Evolutionary conservation across 2,888 invertebrate species (phyloP).

Genomic region (Lepidocyrtinus sp.): DNA sequence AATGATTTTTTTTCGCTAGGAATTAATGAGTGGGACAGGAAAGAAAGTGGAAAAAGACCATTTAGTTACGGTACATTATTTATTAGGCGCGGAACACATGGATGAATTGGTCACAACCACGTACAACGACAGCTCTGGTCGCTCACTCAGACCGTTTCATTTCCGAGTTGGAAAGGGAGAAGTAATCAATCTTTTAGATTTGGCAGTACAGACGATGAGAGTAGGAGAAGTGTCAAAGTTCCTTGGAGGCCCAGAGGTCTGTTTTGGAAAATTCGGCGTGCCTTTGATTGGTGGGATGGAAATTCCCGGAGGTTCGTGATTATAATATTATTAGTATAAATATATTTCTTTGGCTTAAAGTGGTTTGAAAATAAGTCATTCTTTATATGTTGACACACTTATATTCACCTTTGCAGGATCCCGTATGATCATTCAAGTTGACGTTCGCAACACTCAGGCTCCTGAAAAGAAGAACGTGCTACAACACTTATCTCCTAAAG

Average conservation of each 20-base stretch:
- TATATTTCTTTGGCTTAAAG: too few species aligned
- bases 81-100: slow-evolving; percentile 23
- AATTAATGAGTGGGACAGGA: slow-evolving; percentile 35
- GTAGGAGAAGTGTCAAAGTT: slow-evolving; percentile 43
- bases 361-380: background rate
- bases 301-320: slow-evolving; percentile 6
- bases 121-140: slow-evolving; percentile 33
- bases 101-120: too few species aligned
- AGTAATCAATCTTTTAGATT: slow-evolving; percentile 43
- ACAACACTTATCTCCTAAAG: background rate
- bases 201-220: slow-evolving; percentile 34
- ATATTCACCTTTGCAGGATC: background rate
- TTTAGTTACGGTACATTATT: slow-evolving; percentile 33
- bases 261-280: slow-evolving; percentile 33
- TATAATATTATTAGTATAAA: too few species aligned
- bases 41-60: slow-evolving; percentile 7
- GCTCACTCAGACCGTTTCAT: background rate
- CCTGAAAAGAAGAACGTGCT: background rate
- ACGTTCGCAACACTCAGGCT: background rate
- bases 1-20: slow-evolving; percentile 24
- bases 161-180: slow-evolving; percentile 40
- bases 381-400: background rate
- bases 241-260: slow-evolving; percentile 25
- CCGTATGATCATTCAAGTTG: background rate
- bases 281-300: background rate